These are phyloP conservation scores for Trichoplusia ni DNA, from an alignment of 1,140 invertebrate species.

Conservation along the genomic window DNA sequence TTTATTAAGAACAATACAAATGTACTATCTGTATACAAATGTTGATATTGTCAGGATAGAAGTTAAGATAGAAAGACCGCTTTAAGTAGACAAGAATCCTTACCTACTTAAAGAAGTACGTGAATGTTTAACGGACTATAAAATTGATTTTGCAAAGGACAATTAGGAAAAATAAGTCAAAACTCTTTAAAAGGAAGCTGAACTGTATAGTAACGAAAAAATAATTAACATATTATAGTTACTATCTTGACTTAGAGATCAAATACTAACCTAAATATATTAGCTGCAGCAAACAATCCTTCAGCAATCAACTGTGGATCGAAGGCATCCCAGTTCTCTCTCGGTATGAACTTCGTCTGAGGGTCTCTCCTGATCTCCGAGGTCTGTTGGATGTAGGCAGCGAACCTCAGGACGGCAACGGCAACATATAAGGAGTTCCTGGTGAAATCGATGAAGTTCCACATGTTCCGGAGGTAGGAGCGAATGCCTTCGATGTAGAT, in stretches of 20 bases:
- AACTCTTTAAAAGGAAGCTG: too few species aligned
- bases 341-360: slow-evolving; percentile 86
- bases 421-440: slow-evolving; percentile 92
- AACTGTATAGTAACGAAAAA: too few species aligned
- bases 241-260: background rate
- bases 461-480: slow-evolving; percentile 94
- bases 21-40: too few species aligned
- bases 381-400: slow-evolving; percentile 89
- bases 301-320: slow-evolving; percentile 97
- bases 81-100: too few species aligned
- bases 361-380: slow-evolving; percentile 85
- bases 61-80: too few species aligned
- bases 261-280: slow-evolving; percentile 88
- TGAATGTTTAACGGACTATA: background rate
- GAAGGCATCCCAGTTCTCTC: slow-evolving; percentile 95
- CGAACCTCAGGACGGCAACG: slow-evolving; percentile 88
- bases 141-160: background rate
- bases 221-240: background rate
- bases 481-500: slow-evolving; percentile 92
- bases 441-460: slow-evolving; percentile 98
- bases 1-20: background rate
- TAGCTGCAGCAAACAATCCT: slow-evolving; percentile 96
- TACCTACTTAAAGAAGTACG: too few species aligned
- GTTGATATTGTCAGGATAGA: too few species aligned
- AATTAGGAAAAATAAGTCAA: background rate